phyloP scores from a whole-genome alignment of 2,797 vertebrate species.

The Scleropages formosus region DNA sequence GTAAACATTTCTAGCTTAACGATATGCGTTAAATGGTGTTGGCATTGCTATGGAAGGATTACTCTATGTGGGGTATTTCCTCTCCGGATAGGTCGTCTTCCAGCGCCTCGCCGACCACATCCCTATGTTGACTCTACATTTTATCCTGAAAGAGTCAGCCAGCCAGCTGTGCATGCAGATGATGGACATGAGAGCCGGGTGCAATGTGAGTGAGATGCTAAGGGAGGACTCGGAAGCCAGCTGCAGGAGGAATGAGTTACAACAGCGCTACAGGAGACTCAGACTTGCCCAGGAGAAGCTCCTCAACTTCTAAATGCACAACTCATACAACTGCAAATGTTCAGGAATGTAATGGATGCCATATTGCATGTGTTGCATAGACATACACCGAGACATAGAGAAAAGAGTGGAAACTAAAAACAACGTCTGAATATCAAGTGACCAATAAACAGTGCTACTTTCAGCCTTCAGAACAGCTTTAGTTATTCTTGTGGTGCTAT shows the following conservation, averaged over 20 bases:
- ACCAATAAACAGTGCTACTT: too few species aligned
- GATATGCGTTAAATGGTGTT: not conserved
- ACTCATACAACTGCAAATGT: too few species aligned
- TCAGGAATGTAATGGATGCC: too few species aligned
- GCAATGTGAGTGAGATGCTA: conserved; percentile 38
- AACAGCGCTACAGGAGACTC: conserved; percentile 40
- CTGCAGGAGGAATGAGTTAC: conserved; percentile 31
- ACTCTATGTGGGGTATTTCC: not conserved
- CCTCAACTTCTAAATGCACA: not conserved
- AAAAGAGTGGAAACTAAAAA: too few species aligned
- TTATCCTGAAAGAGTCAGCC: conserved; percentile 42
- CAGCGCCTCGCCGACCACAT: conserved; percentile 42
- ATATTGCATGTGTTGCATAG: too few species aligned
- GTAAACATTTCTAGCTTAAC: not conserved
- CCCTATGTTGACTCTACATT: conserved; percentile 42
- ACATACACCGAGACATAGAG: too few species aligned
- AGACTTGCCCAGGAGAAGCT: conserved; percentile 38
- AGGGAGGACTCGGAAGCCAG: conserved; percentile 39
- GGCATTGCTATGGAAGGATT: not conserved
- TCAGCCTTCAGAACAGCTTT: too few species aligned
- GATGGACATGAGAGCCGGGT: conserved; percentile 37
- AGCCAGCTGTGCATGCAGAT: conserved; percentile 31
- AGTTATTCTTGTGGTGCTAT: too few species aligned
- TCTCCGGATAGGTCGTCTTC: conserved; percentile 41
- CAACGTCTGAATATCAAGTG: too few species aligned